Base-by-base conservation (phyloP, 2,888 invertebrate species). In the Morpho achilles region DNA sequence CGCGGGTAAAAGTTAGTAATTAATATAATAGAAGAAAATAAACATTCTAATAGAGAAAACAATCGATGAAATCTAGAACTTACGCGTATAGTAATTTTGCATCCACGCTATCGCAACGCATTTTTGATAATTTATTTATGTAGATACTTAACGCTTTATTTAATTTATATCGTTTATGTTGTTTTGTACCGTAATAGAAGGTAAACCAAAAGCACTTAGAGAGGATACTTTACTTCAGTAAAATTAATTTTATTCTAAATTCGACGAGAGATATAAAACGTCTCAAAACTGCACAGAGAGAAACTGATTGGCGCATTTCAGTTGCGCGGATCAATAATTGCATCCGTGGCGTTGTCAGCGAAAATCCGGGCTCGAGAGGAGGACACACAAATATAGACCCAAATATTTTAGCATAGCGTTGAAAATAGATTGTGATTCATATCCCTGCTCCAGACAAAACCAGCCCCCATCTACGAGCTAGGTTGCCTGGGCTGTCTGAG, bases 241-340 rank as follows among this genome's bases (percentile, higher is more conserved):
- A 5, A 5, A 32, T 32, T 32, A 32, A 32, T 32, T 32, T 32
- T 32, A 32, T 2, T 32, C 3, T 5, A 32, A 32, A 32, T 32
- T 47, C 23, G 8, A 7, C 7, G 10, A 50, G 7, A 22, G 7
- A 23, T 39, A 8, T 45, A 39, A 32, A 9, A 46, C 53, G 32
- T 40, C 23, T 50, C 53, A 53, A 57, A 50, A 44, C 48, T 41
- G 46, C 59, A 51, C 48, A 49, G 53, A 59, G 46, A 42, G n/a
- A 44, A 46, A 52, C 47, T 58, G 59, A 57, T 59, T 55, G 60
- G 62, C 66, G 66, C 66, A 62, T 56, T 62, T 54, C 42, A 54
- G 49, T 47, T 54, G 62, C 66, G 64, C 64, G 61, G 66, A 61
- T 66, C 66, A 58, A 66, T 66, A 64, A 62, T 60, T 66, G 64